Conservation (phyloP, 2,888 invertebrate species). For the Tipula vernalis region DNA sequence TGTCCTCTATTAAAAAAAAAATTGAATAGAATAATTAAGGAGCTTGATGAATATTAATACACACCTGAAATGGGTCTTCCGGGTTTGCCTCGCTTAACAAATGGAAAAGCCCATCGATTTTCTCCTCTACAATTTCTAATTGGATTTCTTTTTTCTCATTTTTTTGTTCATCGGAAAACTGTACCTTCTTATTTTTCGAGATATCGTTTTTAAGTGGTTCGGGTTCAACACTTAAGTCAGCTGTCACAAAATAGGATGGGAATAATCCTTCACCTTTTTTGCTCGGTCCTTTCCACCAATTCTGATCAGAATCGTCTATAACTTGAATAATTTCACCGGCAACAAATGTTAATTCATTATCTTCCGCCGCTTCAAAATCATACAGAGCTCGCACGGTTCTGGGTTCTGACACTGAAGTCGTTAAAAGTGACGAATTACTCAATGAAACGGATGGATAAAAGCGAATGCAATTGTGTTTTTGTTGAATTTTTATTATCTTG, state of each 20-base stretch:
- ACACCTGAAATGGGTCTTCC: conserved; percentile 63
- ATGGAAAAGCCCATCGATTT: conserved; percentile 76
- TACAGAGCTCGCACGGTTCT: conserved; percentile 63
- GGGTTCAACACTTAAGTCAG: conserved; percentile 67
- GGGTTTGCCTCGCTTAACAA: conserved; percentile 90
- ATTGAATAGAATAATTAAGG: no score
- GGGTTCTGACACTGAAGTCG: conserved; percentile 22
- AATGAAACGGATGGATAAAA: conserved; percentile 31
- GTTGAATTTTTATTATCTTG: conserved; percentile 55
- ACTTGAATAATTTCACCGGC: conserved; percentile 91
- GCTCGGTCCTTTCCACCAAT: conserved; percentile 99
- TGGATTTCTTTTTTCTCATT: conserved; percentile 37
- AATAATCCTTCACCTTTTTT: conserved; percentile 92
- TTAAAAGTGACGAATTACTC: conserved; percentile 24
- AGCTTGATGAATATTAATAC: conserved; percentile 52
- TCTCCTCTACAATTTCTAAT: conserved; percentile 71
- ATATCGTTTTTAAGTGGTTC: conserved; percentile 46
- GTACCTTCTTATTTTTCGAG: conserved; percentile 42
- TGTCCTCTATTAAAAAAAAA: no score
- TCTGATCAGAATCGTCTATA: conserved; percentile 86
- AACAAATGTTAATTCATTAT: conserved; percentile 93
- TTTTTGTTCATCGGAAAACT: conserved; percentile 47
- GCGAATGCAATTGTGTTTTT: conserved; percentile 28
- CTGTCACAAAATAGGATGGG: conserved; percentile 98
- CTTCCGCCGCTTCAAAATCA: conserved; percentile 98